phyloP scores from a whole-genome alignment of 2,113 vertebrate genomes.

The Arothron firmamentum region DNA sequence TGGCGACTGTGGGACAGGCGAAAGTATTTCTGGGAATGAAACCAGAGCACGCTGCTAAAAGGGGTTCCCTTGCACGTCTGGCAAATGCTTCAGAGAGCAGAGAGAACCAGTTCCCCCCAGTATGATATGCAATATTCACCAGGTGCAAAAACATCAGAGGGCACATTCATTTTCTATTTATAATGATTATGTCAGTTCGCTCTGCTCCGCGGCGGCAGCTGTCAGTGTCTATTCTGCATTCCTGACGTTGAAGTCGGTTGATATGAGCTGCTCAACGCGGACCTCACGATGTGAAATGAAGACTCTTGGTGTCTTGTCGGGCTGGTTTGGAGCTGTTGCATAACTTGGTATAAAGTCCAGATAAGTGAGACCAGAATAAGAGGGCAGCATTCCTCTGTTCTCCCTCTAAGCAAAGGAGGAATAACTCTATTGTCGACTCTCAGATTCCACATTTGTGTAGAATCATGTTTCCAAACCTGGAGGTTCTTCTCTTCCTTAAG shows the following conservation, averaged over 20 bases:
- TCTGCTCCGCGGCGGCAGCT: slow-evolving; percentile 37
- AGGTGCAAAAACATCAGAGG: slow-evolving; percentile 34
- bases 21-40: slow-evolving; percentile 55
- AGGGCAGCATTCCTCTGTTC: not conserved
- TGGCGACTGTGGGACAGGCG: slow-evolving; percentile 7
- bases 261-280: not conserved
- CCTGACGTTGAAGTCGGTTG: not conserved
- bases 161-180: slow-evolving; percentile 39
- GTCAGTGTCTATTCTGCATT: slow-evolving; percentile 5
- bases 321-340: slow-evolving; percentile 1
- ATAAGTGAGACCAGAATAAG: slow-evolving; percentile 8
- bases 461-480: no score
- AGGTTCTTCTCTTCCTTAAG: not conserved
- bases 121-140: no score
- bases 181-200: slow-evolving; percentile 33
- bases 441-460: no score
- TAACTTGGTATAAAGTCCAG: slow-evolving; percentile 28
- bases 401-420: no score
- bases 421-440: no score
- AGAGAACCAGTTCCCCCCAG: no score
- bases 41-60: slow-evolving; percentile 42
- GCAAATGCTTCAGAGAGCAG: slow-evolving; percentile 16
- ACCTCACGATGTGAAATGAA: slow-evolving; percentile 12
- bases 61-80: slow-evolving; percentile 52
- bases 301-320: not conserved